phyloP scores from a whole-genome alignment of 2,113 vertebrate genomes.

The Lichenostomus cassidix region DNA sequence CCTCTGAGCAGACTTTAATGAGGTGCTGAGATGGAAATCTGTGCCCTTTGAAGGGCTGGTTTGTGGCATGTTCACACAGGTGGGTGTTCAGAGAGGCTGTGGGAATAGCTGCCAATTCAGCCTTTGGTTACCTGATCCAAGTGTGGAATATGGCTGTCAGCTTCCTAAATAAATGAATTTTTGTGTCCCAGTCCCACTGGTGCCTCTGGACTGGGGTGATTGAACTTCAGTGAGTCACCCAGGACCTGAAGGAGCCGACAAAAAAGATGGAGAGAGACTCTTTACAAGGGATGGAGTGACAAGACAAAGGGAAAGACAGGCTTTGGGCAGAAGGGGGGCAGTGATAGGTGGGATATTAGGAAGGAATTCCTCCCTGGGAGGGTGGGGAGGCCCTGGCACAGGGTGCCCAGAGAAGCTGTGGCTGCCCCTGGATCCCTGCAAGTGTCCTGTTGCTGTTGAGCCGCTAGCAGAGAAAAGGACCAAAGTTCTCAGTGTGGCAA shows the following conservation, averaged over 20 bases:
- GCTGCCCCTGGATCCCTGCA: background rate
- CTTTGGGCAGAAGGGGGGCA: background rate
- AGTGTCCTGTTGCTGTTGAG: too few relatives aligned
- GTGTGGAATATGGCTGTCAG: background rate
- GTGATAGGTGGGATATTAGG: background rate
- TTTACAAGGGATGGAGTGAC: background rate
- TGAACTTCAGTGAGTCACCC: background rate
- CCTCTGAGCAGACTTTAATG: background rate
- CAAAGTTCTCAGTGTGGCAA: too few relatives aligned
- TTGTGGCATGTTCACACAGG: background rate
- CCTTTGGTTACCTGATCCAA: background rate
- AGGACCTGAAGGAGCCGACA: fast-evolving
- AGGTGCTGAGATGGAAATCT: background rate
- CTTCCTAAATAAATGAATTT: background rate
- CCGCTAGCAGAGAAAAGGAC: too few relatives aligned
- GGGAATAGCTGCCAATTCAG: background rate
- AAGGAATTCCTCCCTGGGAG: fast-evolving
- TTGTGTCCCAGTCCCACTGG: background rate
- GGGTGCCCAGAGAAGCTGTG: background rate
- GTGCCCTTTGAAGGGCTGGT: background rate
- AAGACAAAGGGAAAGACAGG: too few relatives aligned
- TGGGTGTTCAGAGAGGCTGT: background rate
- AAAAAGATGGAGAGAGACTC: background rate
- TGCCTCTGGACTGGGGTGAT: background rate
- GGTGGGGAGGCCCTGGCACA: background rate